Base-by-base conservation (phyloP, 2,797 vertebrate genomes). In the Clarias laeviceps region DNA sequence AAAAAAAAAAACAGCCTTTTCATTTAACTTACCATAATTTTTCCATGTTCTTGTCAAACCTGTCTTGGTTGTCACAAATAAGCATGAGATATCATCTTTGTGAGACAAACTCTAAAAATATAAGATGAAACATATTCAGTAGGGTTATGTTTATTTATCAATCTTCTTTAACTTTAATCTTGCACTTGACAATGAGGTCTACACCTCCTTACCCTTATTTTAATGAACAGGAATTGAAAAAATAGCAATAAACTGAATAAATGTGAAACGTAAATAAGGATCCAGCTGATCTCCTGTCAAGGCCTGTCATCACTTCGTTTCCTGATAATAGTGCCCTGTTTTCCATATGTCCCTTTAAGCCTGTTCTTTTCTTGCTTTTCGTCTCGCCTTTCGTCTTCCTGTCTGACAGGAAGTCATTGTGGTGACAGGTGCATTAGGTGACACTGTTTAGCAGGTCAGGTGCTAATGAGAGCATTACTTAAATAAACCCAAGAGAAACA, bases 391-490 rank as follows among this genome's bases (percentile, higher is more conserved):
- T n/a, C 34, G 2, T 3, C 34, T 37, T 4, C 34, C 34, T 29
- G 17, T 65, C 61, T 84, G 59, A 82, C 3, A 27, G 59, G 40
- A 64, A 50, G 68, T 7, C 34, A 32, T 81, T 81, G 74, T 84
- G 82, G 82, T 84, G 76, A 87, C 82, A 83, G 83, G 80, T 89
- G 82, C 83, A 83, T 87, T 86, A 87, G 80, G 77, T 73, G 82
- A 54, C 85, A 80, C 76, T 85, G 82, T 89, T 89, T 89, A 87
- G 76, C 90, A 89, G 84, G 85, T 87, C 82, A 61, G 66, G 87
- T 76, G 66, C 87, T 90, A 89, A 91, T 90, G 85, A 84, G 84
- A 82, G 69, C 66, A 56, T 83, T 85, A 37, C 5, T 54, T n/a
- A 22, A 82, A 70, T 62, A 86, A 15, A 73, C 57, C 57, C 40